Evolutionary conservation across 2,113 vertebrate species (phyloP), one percentile per base, ranked within the genome.

Genomic region (Spermophilus dauricus): DNA sequence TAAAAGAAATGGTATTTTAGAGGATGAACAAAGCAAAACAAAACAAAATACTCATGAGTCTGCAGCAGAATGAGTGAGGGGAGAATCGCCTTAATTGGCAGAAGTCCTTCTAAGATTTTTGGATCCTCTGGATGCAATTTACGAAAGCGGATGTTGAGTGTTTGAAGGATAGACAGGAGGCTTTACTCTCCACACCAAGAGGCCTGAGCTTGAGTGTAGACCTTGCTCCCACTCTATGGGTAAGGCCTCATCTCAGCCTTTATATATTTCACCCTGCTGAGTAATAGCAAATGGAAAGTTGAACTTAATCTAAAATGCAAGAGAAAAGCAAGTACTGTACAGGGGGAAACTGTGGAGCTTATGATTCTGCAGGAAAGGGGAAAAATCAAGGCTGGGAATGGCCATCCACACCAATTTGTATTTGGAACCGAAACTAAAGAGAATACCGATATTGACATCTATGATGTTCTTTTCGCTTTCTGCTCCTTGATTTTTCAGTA

Each of bases 1-100:
- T 95, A 37, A 80, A 82, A 95, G 20, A 83, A 92, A 82, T 9
- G 67, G 53, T 73, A 11, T 76, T 97, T 96, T n/a, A 86, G 56
- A 75, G 20, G n/a, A 80, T 70, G 24, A 53, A 56, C 5, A 24
- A 83, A 93, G 58, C 70, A 84, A 70, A 88, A 63, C 32, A 77
- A 65, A 92, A 78, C 63, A 51, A 22, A 88, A 70, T n/a, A 14
- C 45, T 77, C 13, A 22, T 34, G 76, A 13, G 12, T 89, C 45
- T 95, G 45, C 26, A 39, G 32, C 17, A 20, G 37, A 80, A 26
- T 34, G 53, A 53, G 8, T 69, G 89, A n/a, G 16, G 14, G 17
- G 4, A 69, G 34, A 37, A 5, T 67, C 51, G 22, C n/a, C 18
- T 3, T 67, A 34, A 53, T 11, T 61, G 56, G 17, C 20, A 91